Percentiles rank a stretch among this genome's conserved stretches.
These are phyloP conservation scores for Coptotermes formosanus DNA, from an alignment of 1,140 invertebrate genomes.

Conservation along the genomic window DNA sequence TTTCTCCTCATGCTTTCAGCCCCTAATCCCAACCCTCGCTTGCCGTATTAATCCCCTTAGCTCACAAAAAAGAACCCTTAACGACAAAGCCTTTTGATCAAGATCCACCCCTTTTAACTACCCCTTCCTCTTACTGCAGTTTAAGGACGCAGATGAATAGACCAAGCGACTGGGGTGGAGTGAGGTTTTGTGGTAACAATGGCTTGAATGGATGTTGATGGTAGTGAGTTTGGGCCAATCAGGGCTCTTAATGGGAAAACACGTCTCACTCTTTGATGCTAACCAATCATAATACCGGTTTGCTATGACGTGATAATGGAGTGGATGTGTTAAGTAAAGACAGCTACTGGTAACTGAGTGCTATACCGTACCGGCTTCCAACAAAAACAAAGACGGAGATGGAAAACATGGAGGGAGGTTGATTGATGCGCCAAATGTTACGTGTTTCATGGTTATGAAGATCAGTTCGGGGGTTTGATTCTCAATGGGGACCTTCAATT, in stretches of 20 bases:
- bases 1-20: too few species aligned
- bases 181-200: background rate
- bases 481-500: background rate
- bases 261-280: background rate
- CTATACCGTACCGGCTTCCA: background rate
- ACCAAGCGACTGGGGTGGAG: conserved; percentile 3
- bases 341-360: background rate
- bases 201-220: background rate
- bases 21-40: background rate
- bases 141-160: conserved; percentile 12
- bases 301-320: background rate
- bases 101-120: conserved; percentile 7
- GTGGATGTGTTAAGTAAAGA: conserved; percentile 12
- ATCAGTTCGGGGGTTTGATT: background rate
- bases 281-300: conserved; percentile 1
- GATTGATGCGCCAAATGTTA: background rate
- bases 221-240: conserved; percentile 22
- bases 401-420: background rate
- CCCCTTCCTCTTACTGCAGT: background rate
- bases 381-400: background rate
- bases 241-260: background rate
- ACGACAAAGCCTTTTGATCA: conserved; percentile 25
- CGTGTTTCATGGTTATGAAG: background rate
- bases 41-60: conserved; percentile 22
- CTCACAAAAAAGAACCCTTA: conserved; percentile 27